phyloP scores from a whole-genome alignment of 2,113 vertebrate species.

The Lates calcarifer region DNA sequence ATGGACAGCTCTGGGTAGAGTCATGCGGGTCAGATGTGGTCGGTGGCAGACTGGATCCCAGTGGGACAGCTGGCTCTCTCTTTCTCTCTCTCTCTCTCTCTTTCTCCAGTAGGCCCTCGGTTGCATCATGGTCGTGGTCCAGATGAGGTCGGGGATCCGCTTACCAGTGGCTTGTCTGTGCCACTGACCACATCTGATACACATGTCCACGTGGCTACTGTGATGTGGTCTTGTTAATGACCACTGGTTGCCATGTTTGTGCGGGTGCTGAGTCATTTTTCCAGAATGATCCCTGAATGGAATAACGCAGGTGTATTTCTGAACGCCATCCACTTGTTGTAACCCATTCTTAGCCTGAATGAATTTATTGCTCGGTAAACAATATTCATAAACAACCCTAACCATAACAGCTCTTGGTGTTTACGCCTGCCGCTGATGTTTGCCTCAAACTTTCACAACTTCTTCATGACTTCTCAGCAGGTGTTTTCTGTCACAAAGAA shows the following conservation, averaged over 20 bases:
- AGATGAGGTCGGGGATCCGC: constrained; percentile 44
- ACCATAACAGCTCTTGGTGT: not conserved
- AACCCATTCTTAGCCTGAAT: not conserved
- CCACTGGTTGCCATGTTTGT: constrained; percentile 38
- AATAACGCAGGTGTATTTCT: constrained; percentile 65
- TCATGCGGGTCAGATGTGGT: constrained; percentile 76
- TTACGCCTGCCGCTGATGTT: not conserved
- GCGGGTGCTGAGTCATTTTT: constrained; percentile 47
- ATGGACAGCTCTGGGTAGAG: constrained; percentile 68
- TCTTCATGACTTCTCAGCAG: not conserved
- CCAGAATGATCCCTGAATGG: not conserved
- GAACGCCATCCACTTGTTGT: not conserved
- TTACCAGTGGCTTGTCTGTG: constrained; percentile 54
- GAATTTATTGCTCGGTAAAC: constrained; percentile 7
- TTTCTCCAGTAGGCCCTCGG: constrained; percentile 42
- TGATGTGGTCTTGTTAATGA: constrained; percentile 68
- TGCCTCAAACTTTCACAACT: not conserved
- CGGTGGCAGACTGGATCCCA: constrained; percentile 65
- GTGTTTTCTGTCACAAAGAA: constrained; percentile 17
- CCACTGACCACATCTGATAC: constrained; percentile 63
- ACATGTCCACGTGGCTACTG: constrained; percentile 55
- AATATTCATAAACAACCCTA: not conserved
- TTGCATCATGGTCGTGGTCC: constrained; percentile 70
- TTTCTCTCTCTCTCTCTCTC: constrained; percentile 25
- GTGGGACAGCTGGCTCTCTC: constrained; percentile 68